Percentiles rank a stretch among this genome's conserved stretches.
Conservation (phyloP, 2,113 vertebrate species). For the Aptenodytes patagonicus region DNA sequence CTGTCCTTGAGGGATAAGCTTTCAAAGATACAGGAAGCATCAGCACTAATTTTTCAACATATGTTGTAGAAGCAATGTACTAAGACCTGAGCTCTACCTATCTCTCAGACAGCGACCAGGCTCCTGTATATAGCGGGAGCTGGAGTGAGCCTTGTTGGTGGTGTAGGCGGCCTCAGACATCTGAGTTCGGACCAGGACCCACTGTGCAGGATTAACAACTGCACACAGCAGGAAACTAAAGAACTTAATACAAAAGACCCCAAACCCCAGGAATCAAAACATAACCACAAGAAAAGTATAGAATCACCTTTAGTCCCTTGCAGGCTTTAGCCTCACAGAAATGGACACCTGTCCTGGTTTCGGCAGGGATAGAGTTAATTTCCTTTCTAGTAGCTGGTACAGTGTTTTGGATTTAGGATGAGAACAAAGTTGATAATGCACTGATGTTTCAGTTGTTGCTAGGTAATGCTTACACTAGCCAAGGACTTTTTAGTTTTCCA, state of each 20-base stretch:
- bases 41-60: neutral
- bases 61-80: no score
- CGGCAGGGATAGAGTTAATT: no score
- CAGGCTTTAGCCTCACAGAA: neutral
- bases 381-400: no score
- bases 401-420: no score
- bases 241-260: neutral
- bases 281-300: neutral
- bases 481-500: no score
- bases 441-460: no score
- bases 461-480: no score
- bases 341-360: neutral
- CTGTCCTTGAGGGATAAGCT: neutral
- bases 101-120: no score
- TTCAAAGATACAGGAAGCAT: neutral
- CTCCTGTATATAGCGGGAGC: neutral
- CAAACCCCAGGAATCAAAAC: neutral
- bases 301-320: neutral
- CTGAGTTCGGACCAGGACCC: neutral
- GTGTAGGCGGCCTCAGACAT: neutral
- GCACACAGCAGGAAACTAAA: neutral
- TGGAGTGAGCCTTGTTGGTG: neutral
- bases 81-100: no score
- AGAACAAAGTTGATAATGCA: no score
- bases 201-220: neutral